A percentile compares a stretch with the other conserved stretches of the same genome.
Evolutionary conservation across 1,140 invertebrate species (phyloP).

Genomic region (Cotesia vestalis): DNA sequence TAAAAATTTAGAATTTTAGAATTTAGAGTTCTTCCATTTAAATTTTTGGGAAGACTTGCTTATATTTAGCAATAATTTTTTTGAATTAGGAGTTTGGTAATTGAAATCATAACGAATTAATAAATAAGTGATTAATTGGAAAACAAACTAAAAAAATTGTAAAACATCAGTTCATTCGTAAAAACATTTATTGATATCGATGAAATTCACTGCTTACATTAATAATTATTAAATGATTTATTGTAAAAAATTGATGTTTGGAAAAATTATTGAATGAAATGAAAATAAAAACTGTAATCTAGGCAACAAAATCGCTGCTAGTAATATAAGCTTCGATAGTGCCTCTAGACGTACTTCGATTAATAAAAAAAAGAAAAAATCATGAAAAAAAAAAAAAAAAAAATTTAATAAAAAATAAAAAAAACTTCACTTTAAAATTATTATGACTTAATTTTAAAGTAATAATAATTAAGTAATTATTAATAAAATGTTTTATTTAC

Average conservation of each 20-base stretch:
- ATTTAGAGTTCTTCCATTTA: background rate
- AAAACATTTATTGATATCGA: too few species aligned
- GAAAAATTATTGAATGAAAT: slow-evolving; percentile 38
- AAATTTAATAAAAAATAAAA: too few species aligned
- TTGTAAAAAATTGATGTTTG: slow-evolving; percentile 8
- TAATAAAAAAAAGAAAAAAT: background rate
- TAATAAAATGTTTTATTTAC: slow-evolving; percentile 35
- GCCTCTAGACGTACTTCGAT: slow-evolving; percentile 55
- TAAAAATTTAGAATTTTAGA: background rate
- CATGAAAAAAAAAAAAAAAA: too few species aligned
- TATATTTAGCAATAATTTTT: slow-evolving; percentile 7
- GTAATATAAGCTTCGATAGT: slow-evolving; percentile 58
- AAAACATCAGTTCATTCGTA: too few species aligned
- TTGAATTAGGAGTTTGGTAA: background rate
- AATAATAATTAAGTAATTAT: slow-evolving; percentile 27
- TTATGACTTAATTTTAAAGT: background rate
- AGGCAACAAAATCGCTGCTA: slow-evolving; percentile 37
- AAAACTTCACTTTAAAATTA: background rate
- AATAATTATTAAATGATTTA: too few species aligned
- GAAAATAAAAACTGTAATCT: slow-evolving; percentile 47
- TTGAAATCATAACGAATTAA: slow-evolving; percentile 20
- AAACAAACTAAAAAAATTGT: too few species aligned
- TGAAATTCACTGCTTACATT: slow-evolving; percentile 24
- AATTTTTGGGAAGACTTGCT: background rate
- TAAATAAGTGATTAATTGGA: too few species aligned